These are phyloP conservation scores for Morpho achilles DNA, from an alignment of 2,888 invertebrate genomes.

Conservation along the genomic window DNA sequence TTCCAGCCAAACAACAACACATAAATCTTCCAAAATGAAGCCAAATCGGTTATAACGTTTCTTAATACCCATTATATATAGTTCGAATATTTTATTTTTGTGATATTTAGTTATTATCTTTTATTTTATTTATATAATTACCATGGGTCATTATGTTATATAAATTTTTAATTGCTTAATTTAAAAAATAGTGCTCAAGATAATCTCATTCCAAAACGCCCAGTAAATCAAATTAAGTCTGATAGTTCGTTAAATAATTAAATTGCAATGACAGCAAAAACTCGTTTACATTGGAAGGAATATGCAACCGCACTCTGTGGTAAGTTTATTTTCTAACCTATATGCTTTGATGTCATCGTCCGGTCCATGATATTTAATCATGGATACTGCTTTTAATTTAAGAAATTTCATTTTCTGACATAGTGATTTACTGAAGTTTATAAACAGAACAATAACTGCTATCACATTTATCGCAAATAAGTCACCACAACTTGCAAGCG, in stretches of 20 bases:
- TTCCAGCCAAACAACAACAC: constrained; percentile 74
- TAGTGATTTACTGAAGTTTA: neutral
- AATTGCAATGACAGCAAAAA: constrained; percentile 72
- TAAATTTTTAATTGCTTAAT: constrained; percentile 49
- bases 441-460: constrained; percentile 21
- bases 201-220: constrained; percentile 76
- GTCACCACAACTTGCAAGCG: constrained; percentile 15
- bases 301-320: constrained; percentile 77
- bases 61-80: constrained; percentile 68
- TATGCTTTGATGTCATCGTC: constrained; percentile 36
- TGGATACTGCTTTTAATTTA: too few species aligned
- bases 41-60: constrained; percentile 77
- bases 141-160: constrained; percentile 68
- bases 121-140: constrained; percentile 66
- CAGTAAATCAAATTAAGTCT: constrained; percentile 52
- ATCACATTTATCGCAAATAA: constrained; percentile 30
- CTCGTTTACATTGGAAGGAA: constrained; percentile 79
- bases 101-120: constrained; percentile 75
- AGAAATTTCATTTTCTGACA: too few species aligned
- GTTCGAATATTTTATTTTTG: constrained; percentile 74
- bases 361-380: constrained; percentile 15
- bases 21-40: constrained; percentile 78
- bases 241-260: constrained; percentile 42
- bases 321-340: constrained; percentile 71
- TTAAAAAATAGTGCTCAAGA: constrained; percentile 73